Evolutionary conservation across 2,797 vertebrate species (phyloP).

Genomic region (Triplophysa yarkandensis): DNA sequence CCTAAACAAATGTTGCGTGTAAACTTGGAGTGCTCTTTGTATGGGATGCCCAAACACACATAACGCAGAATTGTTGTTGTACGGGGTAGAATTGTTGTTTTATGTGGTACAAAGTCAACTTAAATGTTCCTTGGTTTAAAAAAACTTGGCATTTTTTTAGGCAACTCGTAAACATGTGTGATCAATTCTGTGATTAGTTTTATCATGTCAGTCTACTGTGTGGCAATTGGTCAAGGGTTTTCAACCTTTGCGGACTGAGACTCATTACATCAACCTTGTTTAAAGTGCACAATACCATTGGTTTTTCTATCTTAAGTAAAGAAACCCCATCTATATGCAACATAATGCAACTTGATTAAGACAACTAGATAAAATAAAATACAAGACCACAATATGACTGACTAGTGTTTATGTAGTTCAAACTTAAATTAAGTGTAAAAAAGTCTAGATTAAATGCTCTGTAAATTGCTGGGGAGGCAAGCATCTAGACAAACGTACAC

Average conservation of each 20-base stretch:
- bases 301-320: too few relatives aligned
- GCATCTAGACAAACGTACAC: too few relatives aligned
- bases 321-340: too few relatives aligned
- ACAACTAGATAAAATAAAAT: too few relatives aligned
- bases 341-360: too few relatives aligned
- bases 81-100: not conserved
- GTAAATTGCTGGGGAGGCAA: too few relatives aligned
- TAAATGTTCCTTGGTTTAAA: too few relatives aligned
- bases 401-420: too few relatives aligned
- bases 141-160: not conserved
- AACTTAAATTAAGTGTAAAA: too few relatives aligned
- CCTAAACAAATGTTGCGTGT: constrained; percentile 18
- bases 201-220: not conserved
- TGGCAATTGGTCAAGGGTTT: not conserved
- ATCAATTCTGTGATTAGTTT: not conserved
- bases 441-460: too few relatives aligned
- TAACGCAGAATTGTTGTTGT: not conserved
- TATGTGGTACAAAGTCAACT: not conserved
- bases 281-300: not conserved
- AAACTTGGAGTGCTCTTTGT: constrained; percentile 23
- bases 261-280: not conserved
- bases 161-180: not conserved
- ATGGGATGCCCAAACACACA: constrained; percentile 1
- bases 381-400: too few relatives aligned
- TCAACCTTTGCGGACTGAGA: not conserved